phyloP scores from a whole-genome alignment of 2,113 vertebrate species.

The Irena cyanogastra region DNA sequence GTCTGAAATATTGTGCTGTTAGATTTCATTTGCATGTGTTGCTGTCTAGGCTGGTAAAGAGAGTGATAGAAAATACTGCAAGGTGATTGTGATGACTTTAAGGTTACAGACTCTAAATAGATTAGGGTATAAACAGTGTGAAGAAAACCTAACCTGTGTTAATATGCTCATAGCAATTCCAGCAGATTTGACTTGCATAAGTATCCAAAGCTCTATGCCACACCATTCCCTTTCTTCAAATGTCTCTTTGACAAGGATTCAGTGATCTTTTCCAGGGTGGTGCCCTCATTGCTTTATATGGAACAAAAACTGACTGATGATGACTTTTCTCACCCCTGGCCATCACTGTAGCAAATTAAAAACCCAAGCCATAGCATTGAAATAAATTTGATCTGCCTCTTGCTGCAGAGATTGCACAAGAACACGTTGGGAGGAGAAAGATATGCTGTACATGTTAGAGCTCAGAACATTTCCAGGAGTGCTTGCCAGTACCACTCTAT shows the following conservation, averaged over 20 bases:
- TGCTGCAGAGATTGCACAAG: not conserved
- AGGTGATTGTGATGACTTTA: not conserved
- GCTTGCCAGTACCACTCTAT: slow-evolving; percentile 33
- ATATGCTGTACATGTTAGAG: not conserved
- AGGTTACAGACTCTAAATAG: not conserved
- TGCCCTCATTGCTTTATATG: not conserved
- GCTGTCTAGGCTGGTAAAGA: not conserved
- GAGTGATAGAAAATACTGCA: not conserved
- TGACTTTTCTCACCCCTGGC: not conserved
- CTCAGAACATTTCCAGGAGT: slow-evolving; percentile 20
- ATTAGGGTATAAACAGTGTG: not conserved
- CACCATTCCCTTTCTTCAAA: not conserved
- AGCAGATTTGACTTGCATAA: not conserved
- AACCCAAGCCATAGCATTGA: not conserved
- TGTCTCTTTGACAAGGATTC: not conserved
- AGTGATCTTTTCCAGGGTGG: not conserved
- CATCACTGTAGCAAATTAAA: not conserved
- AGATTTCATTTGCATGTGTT: not conserved
- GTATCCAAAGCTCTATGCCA: not conserved
- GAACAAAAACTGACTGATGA: not conserved
- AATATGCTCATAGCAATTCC: not conserved
- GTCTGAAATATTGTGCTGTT: not conserved
- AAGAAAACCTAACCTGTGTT: not conserved
- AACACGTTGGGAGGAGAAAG: not conserved
- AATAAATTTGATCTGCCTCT: slow-evolving; percentile 21